Evolutionary conservation across 2,113 vertebrate genomes (phyloP), one percentile per base, ranked within the genome.

Genomic region (Desmodus rotundus): DNA sequence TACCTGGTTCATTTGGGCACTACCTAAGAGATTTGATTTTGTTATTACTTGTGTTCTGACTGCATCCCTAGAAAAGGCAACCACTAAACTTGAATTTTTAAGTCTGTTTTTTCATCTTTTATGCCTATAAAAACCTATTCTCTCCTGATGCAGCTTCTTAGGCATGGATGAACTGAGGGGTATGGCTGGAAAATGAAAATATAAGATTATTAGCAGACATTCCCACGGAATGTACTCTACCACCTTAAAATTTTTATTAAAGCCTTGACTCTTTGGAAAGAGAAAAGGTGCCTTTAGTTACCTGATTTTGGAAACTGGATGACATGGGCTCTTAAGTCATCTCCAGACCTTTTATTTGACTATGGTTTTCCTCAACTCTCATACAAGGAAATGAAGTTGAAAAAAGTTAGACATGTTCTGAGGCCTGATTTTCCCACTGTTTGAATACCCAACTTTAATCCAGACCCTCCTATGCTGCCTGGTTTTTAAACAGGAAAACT

Each of bases 401-500:
- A 93, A 73, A 96, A 52, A 36, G 19, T 20, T 41, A 58, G 56
- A 12, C 31, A 9, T 2, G 0, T 56, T 31, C 2, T 47, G 70
- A 38, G 45, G 43, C 10, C n/a, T 8, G 26, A 38, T 20, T 68
- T 82, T 65, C 13, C 50, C 33, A n/a, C 2, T 13, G 28, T 91
- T 45, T 72, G 97, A 97, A 74, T 87, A 33, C 52, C 95, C 89
- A 89, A 96, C 61, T 90, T 70, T 61, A 33, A 14, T 76, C 92
- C 90, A 58, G 93, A 98, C 92, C 95, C 95, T 97, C 92, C 93
- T 80, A 91, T 95, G 95, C 95, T 87, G 95, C 81, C 91, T 93
- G 93, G 83, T 96, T 89, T 95, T 95, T 89, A 89, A 65, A 77
- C 7, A 84, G 80, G 61, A 97, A 97, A 85, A 54, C 0, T 52